Conservation (phyloP, 2,888 invertebrate species). For the Macropis europaea region DNA sequence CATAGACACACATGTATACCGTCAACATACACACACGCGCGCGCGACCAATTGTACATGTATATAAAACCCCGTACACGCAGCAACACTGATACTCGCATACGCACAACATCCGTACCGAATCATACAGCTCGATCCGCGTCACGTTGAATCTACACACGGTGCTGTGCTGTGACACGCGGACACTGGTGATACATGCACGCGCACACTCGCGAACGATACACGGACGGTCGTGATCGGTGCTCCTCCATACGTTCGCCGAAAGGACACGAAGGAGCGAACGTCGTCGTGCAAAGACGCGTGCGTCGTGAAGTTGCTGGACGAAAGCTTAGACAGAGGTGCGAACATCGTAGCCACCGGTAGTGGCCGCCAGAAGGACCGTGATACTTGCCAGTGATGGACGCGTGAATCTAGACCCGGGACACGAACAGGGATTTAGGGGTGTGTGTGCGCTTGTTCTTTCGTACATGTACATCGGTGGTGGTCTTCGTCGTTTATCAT, state of each 20-base stretch:
- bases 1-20: constrained; percentile 32
- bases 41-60: constrained; percentile 29
- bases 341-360: constrained; percentile 7
- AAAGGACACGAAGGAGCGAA: constrained; percentile 53
- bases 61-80: constrained; percentile 30
- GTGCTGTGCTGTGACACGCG: constrained; percentile 46
- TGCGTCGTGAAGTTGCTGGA: constrained; percentile 52
- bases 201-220: constrained; percentile 41
- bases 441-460: constrained; percentile 18
- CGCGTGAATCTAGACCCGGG: constrained; percentile 8
- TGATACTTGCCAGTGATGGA: constrained; percentile 38
- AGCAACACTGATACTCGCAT: constrained; percentile 29
- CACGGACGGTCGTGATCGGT: constrained; percentile 35
- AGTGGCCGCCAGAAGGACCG: constrained; percentile 26
- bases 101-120: constrained; percentile 34
- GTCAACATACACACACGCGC: constrained; percentile 31
- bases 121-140: constrained; percentile 32
- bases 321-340: constrained; percentile 25
- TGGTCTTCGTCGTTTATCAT: constrained; percentile 21
- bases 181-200: constrained; percentile 46
- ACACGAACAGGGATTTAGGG: not conserved
- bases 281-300: constrained; percentile 43
- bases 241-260: constrained; percentile 36
- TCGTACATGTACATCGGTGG: constrained; percentile 16
- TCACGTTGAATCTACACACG: constrained; percentile 27